Evolutionary conservation across 2,113 vertebrate genomes (phyloP), one percentile per base, ranked within the genome.

Genomic region (Cololabis saira): DNA sequence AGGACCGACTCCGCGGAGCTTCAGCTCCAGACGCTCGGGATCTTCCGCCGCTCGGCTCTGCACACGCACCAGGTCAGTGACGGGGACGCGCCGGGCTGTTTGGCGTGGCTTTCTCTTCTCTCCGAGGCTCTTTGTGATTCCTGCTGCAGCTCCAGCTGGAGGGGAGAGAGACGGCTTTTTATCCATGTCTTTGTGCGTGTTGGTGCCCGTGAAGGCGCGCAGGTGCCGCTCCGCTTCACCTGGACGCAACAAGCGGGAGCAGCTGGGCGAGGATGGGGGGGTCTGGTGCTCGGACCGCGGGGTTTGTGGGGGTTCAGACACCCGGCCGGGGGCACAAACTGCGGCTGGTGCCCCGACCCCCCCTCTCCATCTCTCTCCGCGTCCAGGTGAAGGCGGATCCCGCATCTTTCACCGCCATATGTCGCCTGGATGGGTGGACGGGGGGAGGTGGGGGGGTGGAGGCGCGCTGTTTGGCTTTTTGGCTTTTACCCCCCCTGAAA

Each of bases 31-130:
- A 85, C 76, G 75, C 12, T 80, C 72, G 24, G 80, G 64, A 78
- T 77, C n/a, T 55, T 24, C 45, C 67, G 8, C 66, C 61, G 7
- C 76, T 67, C 64, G 70, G 52, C 52, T n/a, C n/a, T 73, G 19
- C 79, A 73, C 55, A 64, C 67, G 48, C 87, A 76, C 18, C 82
- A 90, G 88, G 88, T 90, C 42, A 82, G 88, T 90, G 19, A 68
- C n/a, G n/a, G n/a, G n/a, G n/a, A n/a, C n/a, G n/a, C n/a, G n/a
- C n/a, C n/a, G n/a, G n/a, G n/a, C n/a, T n/a, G n/a, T n/a, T n/a
- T n/a, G n/a, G n/a, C n/a, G n/a, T n/a, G n/a, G 48, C 21, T 27
- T 18, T 21, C 40, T 10, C 33, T 9, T 61, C 16, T 63, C 9
- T 59, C 2, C 33, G 17, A 16, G 41, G 51, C 41, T 1, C n/a